These are phyloP conservation scores for Platyscapa corneri DNA, from an alignment of 1,140 invertebrate species.

Conservation along the genomic window DNA sequence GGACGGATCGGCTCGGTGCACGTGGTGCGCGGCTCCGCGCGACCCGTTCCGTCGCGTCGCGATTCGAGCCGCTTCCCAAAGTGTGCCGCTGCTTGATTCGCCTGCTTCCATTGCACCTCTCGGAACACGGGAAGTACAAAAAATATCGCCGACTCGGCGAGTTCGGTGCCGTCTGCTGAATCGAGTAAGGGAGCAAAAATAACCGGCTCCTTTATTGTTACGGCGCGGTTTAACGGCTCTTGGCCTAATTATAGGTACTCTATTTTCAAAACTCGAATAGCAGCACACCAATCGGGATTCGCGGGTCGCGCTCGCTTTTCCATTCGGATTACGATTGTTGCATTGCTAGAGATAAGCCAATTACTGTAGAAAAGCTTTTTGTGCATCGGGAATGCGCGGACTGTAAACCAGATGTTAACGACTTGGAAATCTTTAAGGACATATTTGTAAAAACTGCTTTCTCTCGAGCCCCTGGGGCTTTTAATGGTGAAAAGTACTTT, in stretches of 20 bases:
- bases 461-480: background rate
- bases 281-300: no score
- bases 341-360: background rate
- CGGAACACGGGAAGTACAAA: no score
- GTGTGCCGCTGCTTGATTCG: background rate
- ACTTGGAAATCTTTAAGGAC: constrained; percentile 8
- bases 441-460: constrained; percentile 4
- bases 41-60: no score
- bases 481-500: background rate
- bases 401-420: background rate
- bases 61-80: background rate
- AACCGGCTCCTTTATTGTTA: background rate
- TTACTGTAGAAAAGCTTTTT: background rate
- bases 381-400: background rate
- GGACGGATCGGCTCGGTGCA: background rate
- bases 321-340: background rate
- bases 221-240: no score
- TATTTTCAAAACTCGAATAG: background rate
- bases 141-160: background rate
- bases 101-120: background rate
- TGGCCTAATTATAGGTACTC: background rate
- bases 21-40: no score
- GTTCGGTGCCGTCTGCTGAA: background rate
- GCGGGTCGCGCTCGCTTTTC: background rate
- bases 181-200: background rate